Percentiles rank a stretch among this genome's conserved stretches.
phyloP scores from a whole-genome alignment of 1,140 invertebrate genomes.

The Callitettix versicolor region DNA sequence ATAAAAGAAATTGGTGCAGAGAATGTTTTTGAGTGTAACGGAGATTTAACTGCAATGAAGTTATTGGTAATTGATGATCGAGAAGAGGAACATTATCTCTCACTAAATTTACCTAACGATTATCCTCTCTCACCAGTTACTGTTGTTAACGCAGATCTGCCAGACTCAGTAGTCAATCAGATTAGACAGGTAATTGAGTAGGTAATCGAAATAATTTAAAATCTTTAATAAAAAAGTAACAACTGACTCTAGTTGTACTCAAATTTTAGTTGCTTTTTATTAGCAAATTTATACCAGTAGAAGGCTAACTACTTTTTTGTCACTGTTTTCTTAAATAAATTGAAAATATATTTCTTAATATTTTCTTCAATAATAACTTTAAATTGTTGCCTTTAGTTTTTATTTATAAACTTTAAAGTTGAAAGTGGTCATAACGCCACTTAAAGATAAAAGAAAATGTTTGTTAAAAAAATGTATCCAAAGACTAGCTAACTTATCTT shows the following conservation, averaged over 20 bases:
- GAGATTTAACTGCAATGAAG: background rate
- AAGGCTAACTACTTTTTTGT: background rate
- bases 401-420: too few species aligned
- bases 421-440: too few species aligned
- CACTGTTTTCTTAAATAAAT: background rate
- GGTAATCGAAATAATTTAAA: background rate
- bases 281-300: background rate
- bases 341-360: background rate
- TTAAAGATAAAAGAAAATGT: too few species aligned
- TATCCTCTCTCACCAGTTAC: background rate
- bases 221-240: too few species aligned
- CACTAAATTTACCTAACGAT: background rate
- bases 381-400: too few species aligned
- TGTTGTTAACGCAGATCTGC: background rate
- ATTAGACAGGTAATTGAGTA: background rate
- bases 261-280: background rate
- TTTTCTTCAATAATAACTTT: too few species aligned
- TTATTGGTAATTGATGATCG: background rate
- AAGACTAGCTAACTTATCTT: too few species aligned
- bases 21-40: background rate
- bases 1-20: background rate
- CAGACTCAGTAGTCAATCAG: background rate
- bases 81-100: background rate
- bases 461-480: too few species aligned
- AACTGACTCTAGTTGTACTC: too few species aligned